phyloP scores from a whole-genome alignment of 2,113 vertebrate species.

The Peromyscus californicus region DNA sequence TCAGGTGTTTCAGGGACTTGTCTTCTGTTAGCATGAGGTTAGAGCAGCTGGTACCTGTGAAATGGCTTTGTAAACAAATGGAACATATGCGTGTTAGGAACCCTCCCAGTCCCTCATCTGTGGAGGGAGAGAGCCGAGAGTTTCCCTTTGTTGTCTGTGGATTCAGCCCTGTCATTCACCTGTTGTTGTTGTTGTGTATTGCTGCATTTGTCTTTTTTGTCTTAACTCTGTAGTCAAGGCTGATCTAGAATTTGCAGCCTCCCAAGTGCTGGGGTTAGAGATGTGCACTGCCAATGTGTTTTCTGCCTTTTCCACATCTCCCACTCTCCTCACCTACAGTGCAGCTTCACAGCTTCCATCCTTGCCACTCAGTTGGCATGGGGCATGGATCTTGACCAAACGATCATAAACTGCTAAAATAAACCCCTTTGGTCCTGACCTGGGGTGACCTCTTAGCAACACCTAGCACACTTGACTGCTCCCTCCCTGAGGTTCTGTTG shows the following conservation, averaged over 20 bases:
- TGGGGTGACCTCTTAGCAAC: neutral
- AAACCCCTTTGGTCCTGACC: neutral
- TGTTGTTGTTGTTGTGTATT: neutral
- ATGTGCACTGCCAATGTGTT: neutral
- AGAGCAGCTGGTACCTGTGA: constrained; percentile 8
- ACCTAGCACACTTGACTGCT: neutral
- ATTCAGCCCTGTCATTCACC: neutral
- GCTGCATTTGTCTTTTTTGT: neutral
- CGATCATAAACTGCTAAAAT: constrained; percentile 43
- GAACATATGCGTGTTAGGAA: neutral
- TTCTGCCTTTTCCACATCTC: neutral
- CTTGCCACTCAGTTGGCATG: constrained; percentile 16
- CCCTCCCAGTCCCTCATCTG: neutral
- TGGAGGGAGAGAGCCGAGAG: neutral
- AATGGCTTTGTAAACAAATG: constrained; percentile 26
- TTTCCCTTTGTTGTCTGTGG: neutral
- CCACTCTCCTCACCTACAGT: neutral
- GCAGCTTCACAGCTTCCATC: neutral
- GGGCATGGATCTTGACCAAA: constrained; percentile 37
- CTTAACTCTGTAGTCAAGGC: neutral
- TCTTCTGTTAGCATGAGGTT: constrained; percentile 9
- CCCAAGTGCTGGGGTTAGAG: neutral
- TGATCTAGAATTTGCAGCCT: neutral
- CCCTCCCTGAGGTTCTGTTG: neutral
- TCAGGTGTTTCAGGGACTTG: constrained; percentile 21